Evolutionary conservation across 2,113 vertebrate species (phyloP), one percentile per base, ranked within the genome.

Genomic region (Ictalurus punctatus): DNA sequence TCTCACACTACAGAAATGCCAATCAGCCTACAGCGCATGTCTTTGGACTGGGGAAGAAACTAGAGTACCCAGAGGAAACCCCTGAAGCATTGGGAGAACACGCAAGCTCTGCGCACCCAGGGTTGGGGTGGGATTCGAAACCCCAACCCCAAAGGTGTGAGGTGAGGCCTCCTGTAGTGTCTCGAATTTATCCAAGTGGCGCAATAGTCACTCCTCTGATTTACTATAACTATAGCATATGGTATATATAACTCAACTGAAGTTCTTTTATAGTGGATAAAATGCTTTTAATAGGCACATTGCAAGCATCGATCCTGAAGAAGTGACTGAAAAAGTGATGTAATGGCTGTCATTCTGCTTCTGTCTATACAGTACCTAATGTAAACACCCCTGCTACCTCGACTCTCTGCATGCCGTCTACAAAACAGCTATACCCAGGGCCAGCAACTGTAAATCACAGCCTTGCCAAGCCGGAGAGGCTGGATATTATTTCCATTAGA

Each of bases 401-500:
- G 17, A 69, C 48, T 73, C 84, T 54, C n/a, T 5, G n/a, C 63
- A 69, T 73, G 67, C 19, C 17, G 52, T 59, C 34, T 27, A 59
- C 52, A 86, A 74, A 86, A 86, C 58, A 86, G 69, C 54, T 73
- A 59, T 12, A 3, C 12, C 30, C 52, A 58, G 69, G 8, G 67
- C 69, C 69, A 40, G 69, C 3, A 12, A 21, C 69, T 14, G 34
- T 86, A 76, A 76, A 86, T 86, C 69, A 86, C 21, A 27, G 69
- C 21, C 58, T 58, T 4, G 30, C 19, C 84, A 85, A 86, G 84
- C 21, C 69, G 59, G 34, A 73, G 30, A 86, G 84, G 84, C 52
- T 74, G 69, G 84, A 76, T 74, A 76, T 34, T 59, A 30, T 86
- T 86, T 86, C 34, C 69, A 86, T 86, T 76, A 86, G n/a, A 59